Percentiles rank a stretch among this genome's conserved stretches.
Evolutionary conservation across 2,797 vertebrate species (phyloP).

Genomic region (Lateolabrax maculatus): DNA sequence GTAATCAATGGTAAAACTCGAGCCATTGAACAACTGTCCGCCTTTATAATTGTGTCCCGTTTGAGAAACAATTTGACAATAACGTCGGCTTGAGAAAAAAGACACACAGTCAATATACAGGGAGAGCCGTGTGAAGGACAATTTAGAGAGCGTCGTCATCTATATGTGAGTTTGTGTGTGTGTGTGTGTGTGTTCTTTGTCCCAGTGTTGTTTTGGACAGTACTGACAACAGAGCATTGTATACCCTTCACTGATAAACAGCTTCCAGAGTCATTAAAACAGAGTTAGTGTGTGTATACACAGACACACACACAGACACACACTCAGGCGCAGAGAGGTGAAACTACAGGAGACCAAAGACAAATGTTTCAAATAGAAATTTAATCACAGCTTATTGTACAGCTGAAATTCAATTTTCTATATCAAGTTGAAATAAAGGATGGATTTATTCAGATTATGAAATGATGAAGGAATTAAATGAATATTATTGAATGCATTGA

Average conservation of each 20-base stretch:
- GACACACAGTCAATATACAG: slow-evolving; percentile 92
- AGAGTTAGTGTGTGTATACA: slow-evolving; percentile 51
- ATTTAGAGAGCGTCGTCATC: slow-evolving; percentile 85
- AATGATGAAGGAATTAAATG: slow-evolving; percentile 47
- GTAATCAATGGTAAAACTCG: slow-evolving; percentile 96
- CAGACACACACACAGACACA: slow-evolving; percentile 27
- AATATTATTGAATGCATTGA: slow-evolving; percentile 30
- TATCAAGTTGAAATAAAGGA: slow-evolving; percentile 28
- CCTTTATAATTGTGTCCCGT: slow-evolving; percentile 96
- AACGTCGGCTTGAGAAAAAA: slow-evolving; percentile 92
- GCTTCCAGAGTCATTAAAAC: slow-evolving; percentile 78
- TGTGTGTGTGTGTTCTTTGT: slow-evolving; percentile 74
- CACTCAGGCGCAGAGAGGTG: slow-evolving; percentile 14
- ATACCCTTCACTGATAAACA: slow-evolving; percentile 82
- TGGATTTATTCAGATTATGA: slow-evolving; percentile 45
- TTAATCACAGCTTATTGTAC: slow-evolving; percentile 52
- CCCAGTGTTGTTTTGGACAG: slow-evolving; percentile 79
- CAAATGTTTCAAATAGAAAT: slow-evolving; percentile 55
- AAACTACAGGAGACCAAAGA: slow-evolving; percentile 45
- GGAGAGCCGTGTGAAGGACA: slow-evolving; percentile 94
- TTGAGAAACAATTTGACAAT: slow-evolving; percentile 99
- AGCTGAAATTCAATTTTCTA: slow-evolving; percentile 39
- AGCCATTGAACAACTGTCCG: slow-evolving; percentile 98
- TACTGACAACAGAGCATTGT: slow-evolving; percentile 79
- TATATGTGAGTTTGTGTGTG: slow-evolving; percentile 61